Evolutionary conservation across 2,888 invertebrate species (phyloP), one percentile per base, ranked within the genome.

Genomic region (Eilema depressum): DNA sequence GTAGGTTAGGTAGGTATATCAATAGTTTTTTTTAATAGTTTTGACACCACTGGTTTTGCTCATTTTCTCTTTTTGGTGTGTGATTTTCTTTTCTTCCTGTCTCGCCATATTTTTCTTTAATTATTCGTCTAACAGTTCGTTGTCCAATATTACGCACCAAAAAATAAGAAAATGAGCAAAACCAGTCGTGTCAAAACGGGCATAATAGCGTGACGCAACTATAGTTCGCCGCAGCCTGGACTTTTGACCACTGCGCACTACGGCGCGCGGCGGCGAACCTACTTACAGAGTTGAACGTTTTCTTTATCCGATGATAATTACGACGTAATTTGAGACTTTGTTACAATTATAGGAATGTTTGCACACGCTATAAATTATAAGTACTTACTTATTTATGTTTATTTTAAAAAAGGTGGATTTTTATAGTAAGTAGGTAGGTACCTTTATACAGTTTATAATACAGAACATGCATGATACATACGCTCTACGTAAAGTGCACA

Each of bases 251-350:
- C 59, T 59, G 26, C 17, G 59, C 26, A 66, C 59, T 57, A n/a
- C n/a, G n/a, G n/a, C n/a, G n/a, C n/a, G n/a, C n/a, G n/a, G n/a
- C n/a, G n/a, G n/a, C n/a, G n/a, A n/a, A n/a, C n/a, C n/a, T n/a
- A n/a, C n/a, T n/a, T 25, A 28, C 1, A 61, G 60, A 81, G 72
- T 74, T 71, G 68, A 74, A 75, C 65, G 75, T 76, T 70, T 62
- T 56, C 26, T 70, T 75, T 69, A 83, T 75, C 79, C 70, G 73
- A 69, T 77, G 75, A 69, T 79, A 81, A 70, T n/a, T n/a, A n/a
- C 28, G 37, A 72, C 28, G 70, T 63, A 69, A 71, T 69, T 81
- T 68, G 59, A 65, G 63, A 70, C 23, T 28, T 62, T 33, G 26
- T 74, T 68, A 61, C 66, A 73, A 71, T 66, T 61, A 69, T 70